Evolutionary conservation across 1,140 invertebrate genomes (phyloP).

Genomic region (Megalopta genalis): DNA sequence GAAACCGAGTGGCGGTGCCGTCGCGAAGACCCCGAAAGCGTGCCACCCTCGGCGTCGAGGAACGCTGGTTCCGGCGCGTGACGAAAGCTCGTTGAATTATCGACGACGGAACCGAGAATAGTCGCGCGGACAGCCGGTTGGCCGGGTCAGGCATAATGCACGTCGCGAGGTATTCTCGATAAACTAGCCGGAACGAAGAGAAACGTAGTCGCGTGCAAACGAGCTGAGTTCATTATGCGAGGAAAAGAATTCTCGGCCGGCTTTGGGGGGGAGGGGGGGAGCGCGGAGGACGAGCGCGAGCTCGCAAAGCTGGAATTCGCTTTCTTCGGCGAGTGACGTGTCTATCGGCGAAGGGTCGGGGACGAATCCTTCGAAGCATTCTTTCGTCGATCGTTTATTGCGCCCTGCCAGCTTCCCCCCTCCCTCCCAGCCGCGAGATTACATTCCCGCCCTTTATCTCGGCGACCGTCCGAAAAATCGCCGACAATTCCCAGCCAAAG

Average conservation of each 20-base stretch:
- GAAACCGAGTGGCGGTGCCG: neutral
- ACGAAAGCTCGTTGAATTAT: constrained; percentile 51
- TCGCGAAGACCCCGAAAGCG: neutral
- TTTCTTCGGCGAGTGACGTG: neutral
- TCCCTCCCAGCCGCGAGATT: neutral
- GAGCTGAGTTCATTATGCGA: constrained; percentile 34
- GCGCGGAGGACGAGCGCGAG: too few species aligned
- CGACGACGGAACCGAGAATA: constrained; percentile 18
- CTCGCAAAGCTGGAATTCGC: constrained; percentile 24
- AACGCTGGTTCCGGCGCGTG: constrained; percentile 15
- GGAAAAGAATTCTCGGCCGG: constrained; percentile 34
- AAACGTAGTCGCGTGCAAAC: constrained; percentile 48
- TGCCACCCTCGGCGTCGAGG: constrained; percentile 13
- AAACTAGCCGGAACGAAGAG: constrained; percentile 41
- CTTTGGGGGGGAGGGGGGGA: too few species aligned
- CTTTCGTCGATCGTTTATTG: constrained; percentile 22
- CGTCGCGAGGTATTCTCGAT: constrained; percentile 23
- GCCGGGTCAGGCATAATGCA: constrained; percentile 29
- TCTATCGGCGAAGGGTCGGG: too few species aligned
- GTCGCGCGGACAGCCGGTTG: constrained; percentile 3
- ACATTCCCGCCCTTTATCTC: neutral
- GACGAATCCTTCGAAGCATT: constrained; percentile 16
- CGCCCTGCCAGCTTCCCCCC: neutral
- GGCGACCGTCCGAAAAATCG: constrained; percentile 3
- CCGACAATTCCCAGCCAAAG: neutral